Evolutionary conservation across 1,140 invertebrate genomes (phyloP), one percentile per base, ranked within the genome.

Genomic region (Lanistes nyassanus): DNA sequence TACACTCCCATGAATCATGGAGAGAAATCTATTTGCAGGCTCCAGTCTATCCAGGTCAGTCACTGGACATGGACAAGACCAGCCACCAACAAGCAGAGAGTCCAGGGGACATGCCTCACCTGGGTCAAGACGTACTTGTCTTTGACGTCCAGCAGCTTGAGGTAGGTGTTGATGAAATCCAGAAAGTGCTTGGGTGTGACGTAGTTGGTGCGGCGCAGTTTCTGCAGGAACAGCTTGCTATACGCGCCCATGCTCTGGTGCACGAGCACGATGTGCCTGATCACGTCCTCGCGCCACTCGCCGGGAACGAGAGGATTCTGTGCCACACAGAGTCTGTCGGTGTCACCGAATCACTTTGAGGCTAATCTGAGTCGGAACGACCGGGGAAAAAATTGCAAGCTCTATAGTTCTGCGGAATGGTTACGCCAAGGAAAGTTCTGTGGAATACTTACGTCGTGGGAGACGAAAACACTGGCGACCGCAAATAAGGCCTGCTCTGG

Each of bases 101-200:
- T n/a, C n/a, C n/a, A n/a, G n/a, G 5, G 0, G 19, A 13, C 5
- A 16, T 47, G 42, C 42, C 81, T 81, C 80, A 92, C 92, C 91
- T 93, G 93, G 6, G 91, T 89, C 16, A 92, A 88, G 80, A 93
- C 94, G 81, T 89, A 93, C 26, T 91, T 88, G 82, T 93, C 91
- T 81, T 93, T 93, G 81, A 93, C 93, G 67, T 94, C 91, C 3
- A 97, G 85, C 13, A 97, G 87, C 76, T 90, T 91, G 1, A 95
- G 82, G 83, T 96, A 97, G 3, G 92, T 93, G 62, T 92, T 92
- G 51, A 97, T 94, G 78, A 93, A 96, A 87, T 97, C 95, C 76
- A 97, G 89, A 85, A 95, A 98, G 84, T 97, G 95, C 79, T 95
- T 96, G 0, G 96, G 96, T 6, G 95, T 97, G 1, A 96, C 93